These are phyloP conservation scores for Neolamprologus fasciatus DNA, from an alignment of 2,113 vertebrate genomes.

Conservation along the genomic window DNA sequence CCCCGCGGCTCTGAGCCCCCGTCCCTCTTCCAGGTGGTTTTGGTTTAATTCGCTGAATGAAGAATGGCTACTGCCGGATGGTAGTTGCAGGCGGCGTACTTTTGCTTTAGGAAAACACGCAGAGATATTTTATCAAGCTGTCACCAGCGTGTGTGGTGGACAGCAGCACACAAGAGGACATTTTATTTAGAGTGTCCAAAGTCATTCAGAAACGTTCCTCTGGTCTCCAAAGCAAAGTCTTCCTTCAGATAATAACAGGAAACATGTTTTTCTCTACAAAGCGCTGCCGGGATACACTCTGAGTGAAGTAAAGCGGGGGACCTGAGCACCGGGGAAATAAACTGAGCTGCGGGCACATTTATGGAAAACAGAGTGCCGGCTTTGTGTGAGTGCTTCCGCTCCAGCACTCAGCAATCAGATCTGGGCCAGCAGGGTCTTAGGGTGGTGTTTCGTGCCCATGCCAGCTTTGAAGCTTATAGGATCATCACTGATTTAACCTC, in stretches of 20 bases:
- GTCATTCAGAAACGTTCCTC: not conserved
- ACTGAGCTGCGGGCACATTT: not conserved
- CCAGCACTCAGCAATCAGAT: slow-evolving; percentile 11
- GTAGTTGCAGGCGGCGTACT: not conserved
- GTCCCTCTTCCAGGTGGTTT: not conserved
- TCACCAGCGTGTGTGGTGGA: not conserved
- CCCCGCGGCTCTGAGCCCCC: not conserved
- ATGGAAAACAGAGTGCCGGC: not conserved
- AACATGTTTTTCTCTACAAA: not conserved
- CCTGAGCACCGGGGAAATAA: not conserved
- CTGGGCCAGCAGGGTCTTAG: not conserved
- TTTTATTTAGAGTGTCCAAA: not conserved
- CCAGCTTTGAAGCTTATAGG: not conserved
- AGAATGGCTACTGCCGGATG: not conserved
- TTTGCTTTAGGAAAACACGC: not conserved
- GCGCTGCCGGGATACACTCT: not conserved
- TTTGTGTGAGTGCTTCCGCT: not conserved
- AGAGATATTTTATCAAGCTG: not conserved
- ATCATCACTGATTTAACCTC: not conserved
- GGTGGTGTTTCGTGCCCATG: not conserved
- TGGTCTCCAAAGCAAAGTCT: not conserved
- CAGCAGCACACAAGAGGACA: not conserved
- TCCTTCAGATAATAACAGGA: not conserved
- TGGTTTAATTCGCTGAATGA: not conserved
- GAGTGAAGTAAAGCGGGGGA: not conserved